These are phyloP conservation scores for Trogon surrucura DNA, from an alignment of 2,113 vertebrate species.

Conservation along the genomic window DNA sequence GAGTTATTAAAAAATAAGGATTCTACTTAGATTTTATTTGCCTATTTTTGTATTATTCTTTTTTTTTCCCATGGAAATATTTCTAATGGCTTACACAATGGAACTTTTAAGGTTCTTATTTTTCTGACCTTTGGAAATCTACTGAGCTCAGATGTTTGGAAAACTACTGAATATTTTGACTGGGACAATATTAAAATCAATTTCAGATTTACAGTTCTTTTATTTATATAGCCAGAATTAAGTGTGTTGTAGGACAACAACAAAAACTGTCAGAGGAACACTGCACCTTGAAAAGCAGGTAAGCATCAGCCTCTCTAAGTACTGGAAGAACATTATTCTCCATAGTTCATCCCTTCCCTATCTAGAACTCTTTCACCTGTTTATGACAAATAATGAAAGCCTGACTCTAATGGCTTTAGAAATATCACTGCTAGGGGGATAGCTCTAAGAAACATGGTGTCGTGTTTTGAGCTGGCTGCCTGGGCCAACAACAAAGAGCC, in stretches of 20 bases:
- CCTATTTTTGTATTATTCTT: background rate
- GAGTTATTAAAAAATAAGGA: background rate
- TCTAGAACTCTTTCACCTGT: background rate
- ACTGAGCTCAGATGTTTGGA: background rate
- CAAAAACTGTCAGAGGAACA: background rate
- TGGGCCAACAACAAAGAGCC: too few relatives aligned
- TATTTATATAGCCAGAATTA: background rate
- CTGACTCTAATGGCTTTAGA: background rate
- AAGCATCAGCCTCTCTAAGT: background rate
- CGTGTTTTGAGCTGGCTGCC: too few relatives aligned
- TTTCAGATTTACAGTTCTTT: background rate
- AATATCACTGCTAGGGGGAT: background rate
- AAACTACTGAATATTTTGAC: background rate
- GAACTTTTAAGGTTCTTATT: background rate
- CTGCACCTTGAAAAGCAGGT: rapidly evolving
- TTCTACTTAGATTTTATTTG: background rate
- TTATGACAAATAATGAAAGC: background rate
- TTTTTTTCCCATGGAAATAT: background rate
- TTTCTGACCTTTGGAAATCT: background rate
- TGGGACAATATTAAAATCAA: background rate
- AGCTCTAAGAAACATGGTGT: background rate
- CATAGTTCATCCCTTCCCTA: background rate
- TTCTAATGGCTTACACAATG: background rate
- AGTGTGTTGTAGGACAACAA: background rate
- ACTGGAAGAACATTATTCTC: background rate